Evolutionary conservation across 2,113 vertebrate genomes (phyloP).

Genomic region (Platycercus adscitus): DNA sequence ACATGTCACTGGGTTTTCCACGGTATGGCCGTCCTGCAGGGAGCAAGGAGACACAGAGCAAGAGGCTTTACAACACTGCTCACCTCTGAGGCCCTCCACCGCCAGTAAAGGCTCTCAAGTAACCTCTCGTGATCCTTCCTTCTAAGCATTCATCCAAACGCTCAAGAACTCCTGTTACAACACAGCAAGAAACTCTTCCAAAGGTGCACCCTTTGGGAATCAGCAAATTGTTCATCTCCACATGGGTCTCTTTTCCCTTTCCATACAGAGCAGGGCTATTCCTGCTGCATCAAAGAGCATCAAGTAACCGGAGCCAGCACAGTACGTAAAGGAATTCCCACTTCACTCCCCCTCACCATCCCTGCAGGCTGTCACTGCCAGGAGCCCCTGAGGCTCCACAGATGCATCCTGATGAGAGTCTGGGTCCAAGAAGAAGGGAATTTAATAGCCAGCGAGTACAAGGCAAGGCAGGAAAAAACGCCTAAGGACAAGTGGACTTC

Average conservation of each 20-base stretch:
- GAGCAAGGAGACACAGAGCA: not conserved
- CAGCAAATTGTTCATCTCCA: not conserved
- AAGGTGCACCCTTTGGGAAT: fast-evolving
- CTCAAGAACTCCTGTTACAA: fast-evolving
- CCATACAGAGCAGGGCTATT: not conserved
- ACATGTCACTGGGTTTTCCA: slow-evolving; percentile 99
- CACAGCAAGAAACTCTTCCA: not conserved
- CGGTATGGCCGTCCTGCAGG: slow-evolving; percentile 91
- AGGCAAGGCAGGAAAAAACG: not conserved
- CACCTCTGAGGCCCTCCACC: not conserved
- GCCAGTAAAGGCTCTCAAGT: not conserved
- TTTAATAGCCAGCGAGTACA: not conserved
- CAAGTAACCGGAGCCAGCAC: not conserved
- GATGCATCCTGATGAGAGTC: not conserved
- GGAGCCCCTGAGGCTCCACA: not conserved
- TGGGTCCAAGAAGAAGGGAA: not conserved
- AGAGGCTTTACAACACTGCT: not conserved
- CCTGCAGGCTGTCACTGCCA: fast-evolving
- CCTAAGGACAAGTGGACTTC: not conserved
- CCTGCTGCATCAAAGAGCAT: not conserved
- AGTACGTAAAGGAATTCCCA: not conserved
- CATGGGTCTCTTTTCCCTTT: not conserved
- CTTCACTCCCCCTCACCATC: fast-evolving
- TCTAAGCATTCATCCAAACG: fast-evolving
- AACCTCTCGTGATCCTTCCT: fast-evolving